Evolutionary conservation across 92 coral and sea anemone species (phyloP).

Genomic region (Epizoanthus scotinus): DNA sequence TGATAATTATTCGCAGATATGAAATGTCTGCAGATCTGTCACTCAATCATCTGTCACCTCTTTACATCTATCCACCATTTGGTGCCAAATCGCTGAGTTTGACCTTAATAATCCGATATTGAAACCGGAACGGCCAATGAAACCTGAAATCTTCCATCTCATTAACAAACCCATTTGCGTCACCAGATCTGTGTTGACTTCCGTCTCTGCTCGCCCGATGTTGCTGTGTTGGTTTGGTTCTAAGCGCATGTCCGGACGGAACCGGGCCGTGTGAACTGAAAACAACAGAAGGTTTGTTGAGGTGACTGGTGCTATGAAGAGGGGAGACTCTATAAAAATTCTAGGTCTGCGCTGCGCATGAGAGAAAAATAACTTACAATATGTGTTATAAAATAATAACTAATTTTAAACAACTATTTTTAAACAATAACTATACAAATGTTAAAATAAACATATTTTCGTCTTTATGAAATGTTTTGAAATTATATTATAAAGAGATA

Average conservation of each 20-base stretch:
- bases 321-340: no score
- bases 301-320: no score
- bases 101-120: conserved; percentile 29
- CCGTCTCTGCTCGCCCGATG: conserved; percentile 20
- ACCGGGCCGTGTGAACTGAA: conserved; percentile 8
- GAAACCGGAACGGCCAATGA: conserved; percentile 30
- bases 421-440: no score
- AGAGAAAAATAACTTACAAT: no score
- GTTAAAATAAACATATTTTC: no score
- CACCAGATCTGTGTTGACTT: conserved; percentile 24
- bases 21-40: conserved; percentile 42
- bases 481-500: no score
- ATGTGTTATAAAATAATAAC: no score
- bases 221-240: conserved; percentile 8
- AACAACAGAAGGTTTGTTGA: no score
- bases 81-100: conserved; percentile 23
- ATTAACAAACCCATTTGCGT: conserved; percentile 40
- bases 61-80: conserved; percentile 31
- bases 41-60: conserved; percentile 28
- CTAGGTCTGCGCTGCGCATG: no score
- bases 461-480: no score
- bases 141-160: conserved; percentile 8
- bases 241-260: conserved; percentile 13
- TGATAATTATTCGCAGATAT: conserved; percentile 75
- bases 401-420: no score